These are phyloP conservation scores for Abrostola tripartita DNA, from an alignment of 2,888 invertebrate species.

Conservation along the genomic window DNA sequence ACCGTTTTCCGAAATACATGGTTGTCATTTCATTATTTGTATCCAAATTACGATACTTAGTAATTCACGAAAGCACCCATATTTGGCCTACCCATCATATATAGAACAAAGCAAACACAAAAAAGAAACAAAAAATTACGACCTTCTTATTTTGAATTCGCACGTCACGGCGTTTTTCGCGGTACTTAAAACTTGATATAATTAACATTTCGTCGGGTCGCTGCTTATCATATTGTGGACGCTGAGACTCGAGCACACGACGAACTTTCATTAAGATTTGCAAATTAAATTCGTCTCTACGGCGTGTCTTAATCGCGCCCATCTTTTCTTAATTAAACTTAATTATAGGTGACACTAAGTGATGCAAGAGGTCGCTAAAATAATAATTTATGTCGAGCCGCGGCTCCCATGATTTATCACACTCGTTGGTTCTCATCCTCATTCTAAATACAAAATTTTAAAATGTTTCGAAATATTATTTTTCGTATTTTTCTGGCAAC, in stretches of 20 bases:
- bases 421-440: slow-evolving; percentile 11
- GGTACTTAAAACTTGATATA: slow-evolving; percentile 63
- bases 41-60: no score
- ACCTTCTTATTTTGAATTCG: slow-evolving; percentile 9
- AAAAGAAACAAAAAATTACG: slow-evolving; percentile 6
- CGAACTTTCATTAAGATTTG: slow-evolving; percentile 77
- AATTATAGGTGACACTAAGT: slow-evolving; percentile 71
- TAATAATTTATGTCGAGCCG: slow-evolving; percentile 44
- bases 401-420: slow-evolving; percentile 45
- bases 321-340: slow-evolving; percentile 75
- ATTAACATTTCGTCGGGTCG: slow-evolving; percentile 71
- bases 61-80: no score
- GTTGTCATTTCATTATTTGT: no score
- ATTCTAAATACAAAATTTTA: slow-evolving; percentile 12
- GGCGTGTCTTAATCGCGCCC: slow-evolving; percentile 73
- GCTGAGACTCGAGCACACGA: slow-evolving; percentile 56
- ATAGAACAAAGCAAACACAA: not conserved
- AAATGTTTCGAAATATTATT: slow-evolving; percentile 7
- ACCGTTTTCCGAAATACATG: no score
- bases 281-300: slow-evolving; percentile 77
- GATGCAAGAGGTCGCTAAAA: slow-evolving; percentile 49
- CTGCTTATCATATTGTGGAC: slow-evolving; percentile 66
- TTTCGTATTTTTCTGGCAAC: not conserved
- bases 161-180: slow-evolving; percentile 46
- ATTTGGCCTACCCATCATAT: no score